Percentiles rank a stretch among this genome's conserved stretches.
Evolutionary conservation across 2,888 invertebrate species (phyloP).

Genomic region (Noctua janthe): DNA sequence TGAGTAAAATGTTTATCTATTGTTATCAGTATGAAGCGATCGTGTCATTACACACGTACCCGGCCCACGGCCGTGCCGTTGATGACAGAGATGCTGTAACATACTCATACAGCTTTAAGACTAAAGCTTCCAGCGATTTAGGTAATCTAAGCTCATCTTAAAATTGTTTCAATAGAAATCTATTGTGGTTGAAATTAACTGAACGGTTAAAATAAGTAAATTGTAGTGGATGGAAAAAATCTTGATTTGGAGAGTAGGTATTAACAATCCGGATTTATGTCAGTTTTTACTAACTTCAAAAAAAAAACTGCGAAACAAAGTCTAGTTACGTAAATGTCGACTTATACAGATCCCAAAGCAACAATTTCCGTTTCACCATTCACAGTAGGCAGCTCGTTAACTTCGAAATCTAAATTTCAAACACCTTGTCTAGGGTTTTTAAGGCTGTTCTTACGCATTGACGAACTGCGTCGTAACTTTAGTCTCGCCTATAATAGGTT

Average conservation of each 20-base stretch:
- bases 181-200: neutral
- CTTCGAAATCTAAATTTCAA: neutral
- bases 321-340: neutral
- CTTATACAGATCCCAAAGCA: neutral
- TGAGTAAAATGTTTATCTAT: constrained; percentile 83
- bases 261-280: neutral
- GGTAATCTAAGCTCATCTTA: neutral
- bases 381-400: neutral
- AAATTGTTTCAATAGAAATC: neutral
- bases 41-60: constrained; percentile 86
- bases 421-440: neutral
- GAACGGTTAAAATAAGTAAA: neutral
- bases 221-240: neutral
- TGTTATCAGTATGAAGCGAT: constrained; percentile 83
- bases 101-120: constrained; percentile 59
- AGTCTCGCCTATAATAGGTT: neutral
- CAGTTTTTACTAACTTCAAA: neutral
- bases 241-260: neutral
- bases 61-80: constrained; percentile 82
- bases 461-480: neutral
- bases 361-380: neutral
- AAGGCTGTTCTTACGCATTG: neutral
- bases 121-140: constrained; percentile 61
- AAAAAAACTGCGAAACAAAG: neutral
- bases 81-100: constrained; percentile 78